A percentile compares a stretch with the other conserved stretches of the same genome.
Conservation (phyloP, 2,888 invertebrate genomes). For the Phoronis australis region DNA sequence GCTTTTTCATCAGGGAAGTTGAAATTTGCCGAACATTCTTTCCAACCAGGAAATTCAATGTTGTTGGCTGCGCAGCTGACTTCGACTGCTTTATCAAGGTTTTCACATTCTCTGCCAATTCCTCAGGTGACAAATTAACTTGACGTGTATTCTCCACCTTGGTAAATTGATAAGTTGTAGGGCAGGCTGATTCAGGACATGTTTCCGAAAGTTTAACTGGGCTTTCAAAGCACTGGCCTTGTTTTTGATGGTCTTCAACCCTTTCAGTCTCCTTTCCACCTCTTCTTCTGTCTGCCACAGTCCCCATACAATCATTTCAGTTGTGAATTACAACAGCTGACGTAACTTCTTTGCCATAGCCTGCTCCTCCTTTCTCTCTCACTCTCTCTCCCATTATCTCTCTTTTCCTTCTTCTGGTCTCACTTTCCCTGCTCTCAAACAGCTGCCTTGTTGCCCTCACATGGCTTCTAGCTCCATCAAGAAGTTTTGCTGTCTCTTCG, state of each 20-base stretch:
- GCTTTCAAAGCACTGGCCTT: neutral
- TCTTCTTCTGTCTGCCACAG: slow-evolving; percentile 9
- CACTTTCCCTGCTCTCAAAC: slow-evolving; percentile 4
- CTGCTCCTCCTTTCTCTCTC: no score
- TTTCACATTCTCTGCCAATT: slow-evolving; percentile 1
- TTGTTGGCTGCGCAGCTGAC: neutral
- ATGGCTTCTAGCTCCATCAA: slow-evolving; percentile 2
- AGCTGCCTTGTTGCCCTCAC: neutral
- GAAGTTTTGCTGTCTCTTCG: neutral
- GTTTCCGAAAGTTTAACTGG: neutral
- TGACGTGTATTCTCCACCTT: neutral
- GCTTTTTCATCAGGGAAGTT: no score
- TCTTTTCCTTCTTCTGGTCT: slow-evolving; percentile 5
- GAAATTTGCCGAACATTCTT: neutral
- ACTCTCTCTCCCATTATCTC: slow-evolving; percentile 2
- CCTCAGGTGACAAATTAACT: neutral
- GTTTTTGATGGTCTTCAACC: neutral
- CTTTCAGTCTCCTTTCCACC: slow-evolving; percentile 1
- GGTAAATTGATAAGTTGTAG: neutral
- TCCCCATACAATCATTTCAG: slow-evolving; percentile 8
- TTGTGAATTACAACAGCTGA: slow-evolving; percentile 5
- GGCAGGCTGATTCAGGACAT: neutral
- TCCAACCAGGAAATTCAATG: neutral
- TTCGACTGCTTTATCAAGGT: neutral
- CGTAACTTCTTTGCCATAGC: slow-evolving; percentile 3